Conservation (phyloP, 2,797 vertebrate genomes). For the Leuciscus waleckii region DNA sequence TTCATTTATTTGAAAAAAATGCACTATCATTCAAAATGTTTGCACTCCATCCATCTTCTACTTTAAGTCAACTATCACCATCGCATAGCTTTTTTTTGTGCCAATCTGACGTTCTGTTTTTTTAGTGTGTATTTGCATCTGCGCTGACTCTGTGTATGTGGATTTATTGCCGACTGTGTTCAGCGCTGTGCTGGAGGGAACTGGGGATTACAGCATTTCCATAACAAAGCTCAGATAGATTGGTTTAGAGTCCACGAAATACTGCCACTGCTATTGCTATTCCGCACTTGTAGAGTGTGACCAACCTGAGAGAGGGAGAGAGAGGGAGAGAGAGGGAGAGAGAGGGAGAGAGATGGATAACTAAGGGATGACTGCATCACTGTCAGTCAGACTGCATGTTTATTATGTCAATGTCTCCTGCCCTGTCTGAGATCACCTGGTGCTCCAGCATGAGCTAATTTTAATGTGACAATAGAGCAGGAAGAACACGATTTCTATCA, state of each 20-base stretch:
- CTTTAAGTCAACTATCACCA: background rate
- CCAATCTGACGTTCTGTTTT: background rate
- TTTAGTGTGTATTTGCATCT: slow-evolving; percentile 27
- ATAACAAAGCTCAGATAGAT: slow-evolving; percentile 54
- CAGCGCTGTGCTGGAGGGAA: slow-evolving; percentile 23
- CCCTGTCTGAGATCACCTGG: slow-evolving; percentile 4
- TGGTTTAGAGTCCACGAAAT: slow-evolving; percentile 33
- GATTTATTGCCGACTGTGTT: slow-evolving; percentile 28
- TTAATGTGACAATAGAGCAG: background rate
- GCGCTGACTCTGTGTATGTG: slow-evolving; percentile 2
- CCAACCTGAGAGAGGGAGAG: slow-evolving; percentile 6
- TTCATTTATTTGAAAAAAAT: background rate
- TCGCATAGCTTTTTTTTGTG: background rate
- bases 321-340: slow-evolving; percentile 5
- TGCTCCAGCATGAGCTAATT: slow-evolving; percentile 11
- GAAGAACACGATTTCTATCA: background rate
- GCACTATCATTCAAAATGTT: background rate
- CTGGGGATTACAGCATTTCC: slow-evolving; percentile 46
- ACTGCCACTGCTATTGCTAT: slow-evolving; percentile 33
- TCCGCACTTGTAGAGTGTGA: slow-evolving; percentile 29
- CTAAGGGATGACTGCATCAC: background rate
- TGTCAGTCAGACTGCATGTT: slow-evolving; percentile 16
- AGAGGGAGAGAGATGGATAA: slow-evolving; percentile 4
- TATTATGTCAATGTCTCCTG: slow-evolving; percentile 8
- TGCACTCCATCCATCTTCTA: background rate